A percentile compares a stretch with the other conserved stretches of the same genome.
phyloP scores from a whole-genome alignment of 2,888 invertebrate genomes.

The Hydrotaea diabolus region DNA sequence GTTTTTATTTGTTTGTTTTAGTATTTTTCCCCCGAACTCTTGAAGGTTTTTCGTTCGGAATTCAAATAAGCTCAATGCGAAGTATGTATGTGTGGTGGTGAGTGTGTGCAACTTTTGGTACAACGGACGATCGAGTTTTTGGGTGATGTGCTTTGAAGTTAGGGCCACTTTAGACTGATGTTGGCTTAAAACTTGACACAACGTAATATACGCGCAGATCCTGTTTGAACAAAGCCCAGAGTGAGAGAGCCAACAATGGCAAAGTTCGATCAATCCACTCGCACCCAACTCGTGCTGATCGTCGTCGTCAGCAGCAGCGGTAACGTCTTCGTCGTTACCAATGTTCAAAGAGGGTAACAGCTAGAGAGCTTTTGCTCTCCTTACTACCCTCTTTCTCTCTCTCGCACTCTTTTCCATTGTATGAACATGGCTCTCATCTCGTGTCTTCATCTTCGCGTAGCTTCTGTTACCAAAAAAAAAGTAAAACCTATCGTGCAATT shows the following conservation, averaged over 20 bases:
- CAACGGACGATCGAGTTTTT: constrained; percentile 35
- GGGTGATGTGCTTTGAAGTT: constrained; percentile 59
- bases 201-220: constrained; percentile 78
- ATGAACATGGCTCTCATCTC: neutral
- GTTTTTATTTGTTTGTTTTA: constrained; percentile 9
- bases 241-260: constrained; percentile 29
- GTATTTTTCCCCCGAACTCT: neutral
- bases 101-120: neutral
- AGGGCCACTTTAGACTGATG: constrained; percentile 74
- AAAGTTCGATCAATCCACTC: neutral
- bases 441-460: neutral
- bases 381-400: constrained; percentile 10
- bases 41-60: constrained; percentile 15
- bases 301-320: neutral
- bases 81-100: neutral
- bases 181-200: constrained; percentile 77
- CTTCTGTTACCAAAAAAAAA: neutral
- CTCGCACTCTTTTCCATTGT: neutral
- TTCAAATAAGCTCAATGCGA: neutral
- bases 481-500: constrained; percentile 48
- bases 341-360: neutral
- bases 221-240: constrained; percentile 74
- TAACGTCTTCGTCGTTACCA: neutral
- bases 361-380: constrained; percentile 36
- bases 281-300: neutral